A percentile compares a stretch with the other conserved stretches of the same genome.
Evolutionary conservation across 2,888 invertebrate genomes (phyloP).

Genomic region (Hoplodrina blanda): DNA sequence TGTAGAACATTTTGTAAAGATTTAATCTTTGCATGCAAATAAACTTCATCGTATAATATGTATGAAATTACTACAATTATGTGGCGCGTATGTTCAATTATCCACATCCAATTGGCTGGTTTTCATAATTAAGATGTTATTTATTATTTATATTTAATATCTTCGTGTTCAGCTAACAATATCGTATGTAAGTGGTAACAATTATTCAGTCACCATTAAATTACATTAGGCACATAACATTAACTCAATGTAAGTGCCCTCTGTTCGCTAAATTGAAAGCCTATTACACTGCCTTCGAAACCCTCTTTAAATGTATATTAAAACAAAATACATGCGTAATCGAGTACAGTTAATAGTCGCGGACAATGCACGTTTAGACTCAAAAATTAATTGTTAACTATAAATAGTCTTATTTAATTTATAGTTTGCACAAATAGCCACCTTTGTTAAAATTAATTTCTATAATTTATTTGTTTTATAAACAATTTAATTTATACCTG

Average conservation of each 20-base stretch:
- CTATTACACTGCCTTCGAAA: constrained; percentile 21
- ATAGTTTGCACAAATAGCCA: not conserved
- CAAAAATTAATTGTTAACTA: not conserved
- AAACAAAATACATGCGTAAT: constrained; percentile 12
- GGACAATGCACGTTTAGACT: not conserved
- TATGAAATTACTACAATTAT: constrained; percentile 23
- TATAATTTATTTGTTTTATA: not conserved
- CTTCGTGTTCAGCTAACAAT: constrained; percentile 47
- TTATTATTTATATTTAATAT: constrained; percentile 44
- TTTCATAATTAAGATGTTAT: constrained; percentile 33
- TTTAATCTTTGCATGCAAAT: constrained; percentile 5
- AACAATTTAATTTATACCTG: not conserved
- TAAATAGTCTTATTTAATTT: constrained; percentile 7
- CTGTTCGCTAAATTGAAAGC: constrained; percentile 39
- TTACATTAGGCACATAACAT: constrained; percentile 36
- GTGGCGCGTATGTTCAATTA: constrained; percentile 27
- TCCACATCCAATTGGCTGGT: constrained; percentile 16
- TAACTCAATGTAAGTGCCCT: constrained; percentile 38
- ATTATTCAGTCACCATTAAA: constrained; percentile 42
- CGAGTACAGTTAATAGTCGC: constrained; percentile 1
- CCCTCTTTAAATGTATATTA: constrained; percentile 17
- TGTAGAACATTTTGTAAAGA: constrained; percentile 11
- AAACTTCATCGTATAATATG: constrained; percentile 9
- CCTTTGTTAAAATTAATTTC: not conserved
- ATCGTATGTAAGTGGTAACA: constrained; percentile 32